Conservation (phyloP, 2,888 invertebrate species). For the Anaspis maculata region DNA sequence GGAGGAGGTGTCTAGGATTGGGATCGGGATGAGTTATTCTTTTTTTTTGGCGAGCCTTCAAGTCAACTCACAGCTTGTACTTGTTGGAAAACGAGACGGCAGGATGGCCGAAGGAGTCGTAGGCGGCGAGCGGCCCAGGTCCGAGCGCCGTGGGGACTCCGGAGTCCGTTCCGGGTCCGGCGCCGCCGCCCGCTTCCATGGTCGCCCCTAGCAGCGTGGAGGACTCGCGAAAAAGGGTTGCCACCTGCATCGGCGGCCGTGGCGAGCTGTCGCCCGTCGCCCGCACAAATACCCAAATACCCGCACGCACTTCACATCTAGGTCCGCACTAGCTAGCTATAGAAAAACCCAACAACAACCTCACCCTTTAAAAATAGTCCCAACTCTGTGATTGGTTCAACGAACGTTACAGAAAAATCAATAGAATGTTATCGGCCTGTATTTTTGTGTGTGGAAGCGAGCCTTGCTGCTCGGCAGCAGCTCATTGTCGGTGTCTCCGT, state of each 20-base stretch:
- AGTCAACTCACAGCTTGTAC: constrained; percentile 43
- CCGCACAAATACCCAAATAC: constrained; percentile 25
- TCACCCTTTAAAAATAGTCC: constrained; percentile 48
- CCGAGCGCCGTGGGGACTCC: constrained; percentile 27
- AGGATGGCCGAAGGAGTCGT: constrained; percentile 40
- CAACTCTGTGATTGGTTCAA: constrained; percentile 46
- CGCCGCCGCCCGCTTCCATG: constrained; percentile 48
- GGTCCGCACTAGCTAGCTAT: constrained; percentile 35
- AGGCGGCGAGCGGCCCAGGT: constrained; percentile 32
- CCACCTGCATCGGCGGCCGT: constrained; percentile 53
- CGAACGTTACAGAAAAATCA: constrained; percentile 57
- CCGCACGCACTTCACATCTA: constrained; percentile 27
- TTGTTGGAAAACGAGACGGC: constrained; percentile 40
- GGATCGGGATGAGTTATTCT: too few relatives aligned
- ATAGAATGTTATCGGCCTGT: constrained; percentile 51
- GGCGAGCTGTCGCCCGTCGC: constrained; percentile 34
- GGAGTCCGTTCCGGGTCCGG: constrained; percentile 40
- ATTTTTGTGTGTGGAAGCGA: constrained; percentile 43
- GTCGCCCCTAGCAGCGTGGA: constrained; percentile 57
- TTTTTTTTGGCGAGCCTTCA: too few relatives aligned
- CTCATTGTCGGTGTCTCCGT: constrained; percentile 40
- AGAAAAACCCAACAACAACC: constrained; percentile 44
- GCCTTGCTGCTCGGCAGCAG: constrained; percentile 25
- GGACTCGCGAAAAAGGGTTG: constrained; percentile 59
- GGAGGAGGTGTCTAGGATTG: too few relatives aligned